A percentile compares a stretch with the other conserved stretches of the same genome.
These are phyloP conservation scores for Semotilus atromaculatus DNA, from an alignment of 2,797 vertebrate species.

Conservation along the genomic window DNA sequence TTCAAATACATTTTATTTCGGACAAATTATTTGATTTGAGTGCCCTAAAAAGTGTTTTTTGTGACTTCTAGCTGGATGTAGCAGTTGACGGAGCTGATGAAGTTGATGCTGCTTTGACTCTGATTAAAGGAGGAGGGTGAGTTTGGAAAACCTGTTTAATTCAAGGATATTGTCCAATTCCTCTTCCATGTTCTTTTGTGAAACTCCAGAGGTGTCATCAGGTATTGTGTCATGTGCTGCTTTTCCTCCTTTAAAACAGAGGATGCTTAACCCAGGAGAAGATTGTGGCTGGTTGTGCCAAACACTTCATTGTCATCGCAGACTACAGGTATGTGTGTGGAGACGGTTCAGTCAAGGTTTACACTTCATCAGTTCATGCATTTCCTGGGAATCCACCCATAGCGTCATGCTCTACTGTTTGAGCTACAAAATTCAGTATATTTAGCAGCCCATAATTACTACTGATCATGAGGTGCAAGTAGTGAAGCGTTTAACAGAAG, in stretches of 20 bases:
- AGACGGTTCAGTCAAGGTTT: neutral
- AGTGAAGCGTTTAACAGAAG: neutral
- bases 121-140: constrained; percentile 99
- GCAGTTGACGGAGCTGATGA: constrained; percentile 97
- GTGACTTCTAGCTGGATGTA: constrained; percentile 85
- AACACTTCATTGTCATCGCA: constrained; percentile 91
- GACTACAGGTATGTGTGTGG: constrained; percentile 88
- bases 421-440: constrained; percentile 3
- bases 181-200: neutral
- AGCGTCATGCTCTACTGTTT: neutral
- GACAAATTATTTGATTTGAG: neutral
- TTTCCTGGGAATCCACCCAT: neutral
- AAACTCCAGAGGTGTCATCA: neutral
- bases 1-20: neutral
- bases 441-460: constrained; percentile 16
- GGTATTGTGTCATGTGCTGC: constrained; percentile 9
- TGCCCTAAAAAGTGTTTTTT: neutral
- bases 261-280: constrained; percentile 98
- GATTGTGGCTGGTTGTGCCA: constrained; percentile 94
- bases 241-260: constrained; percentile 67
- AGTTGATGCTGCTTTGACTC: constrained; percentile 89
- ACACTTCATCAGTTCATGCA: neutral
- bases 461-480: neutral
- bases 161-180: neutral
- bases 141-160: neutral